Evolutionary conservation across 2,888 invertebrate genomes (phyloP), one percentile per base, ranked within the genome.

Genomic region (Eutolmus rufibarbis): DNA sequence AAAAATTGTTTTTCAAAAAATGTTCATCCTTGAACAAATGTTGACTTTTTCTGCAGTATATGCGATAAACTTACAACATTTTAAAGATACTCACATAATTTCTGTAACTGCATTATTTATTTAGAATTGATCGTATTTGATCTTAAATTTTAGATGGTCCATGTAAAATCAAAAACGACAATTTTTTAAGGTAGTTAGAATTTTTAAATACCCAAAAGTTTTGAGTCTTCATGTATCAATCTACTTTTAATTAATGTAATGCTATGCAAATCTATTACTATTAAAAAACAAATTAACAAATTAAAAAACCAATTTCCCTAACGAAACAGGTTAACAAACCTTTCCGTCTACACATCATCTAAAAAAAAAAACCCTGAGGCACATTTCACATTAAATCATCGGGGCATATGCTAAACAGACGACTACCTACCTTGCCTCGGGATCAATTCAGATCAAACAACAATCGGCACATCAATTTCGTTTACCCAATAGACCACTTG

Each of bases 381-480:
- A 23, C 66, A 66, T 66, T 66, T 66, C 28, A 28, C 66, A 66
- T 66, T 28, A 66, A 66, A 66, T 66, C 66, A 66, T 66, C 66
- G 66, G 66, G 51, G 12, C 66, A 66, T 66, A 66, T 66, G 66
- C 66, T 66, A 66, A 66, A 66, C 23, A 66, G 66, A 66, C 66
- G 66, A 66, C 23, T 66, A 23, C 14, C 78, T 43, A 78, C 78
- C 43, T 78, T 51, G 56, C 81, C 81, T 14, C 43, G 81, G 56
- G 51, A 81, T 51, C 43, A 56, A 51, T 56, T 81, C 81, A 81
- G 56, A 81, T 81, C 81, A 56, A 81, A 81, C 81, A 81, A 81
- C 81, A 81, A 81, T 81, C 81, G 81, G 46, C 81, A 81, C 81
- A 81, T 81, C 51, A 81, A 81, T 81, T 81, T 56, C 81, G 81